Evolutionary conservation across 2,888 invertebrate species (phyloP), one percentile per base, ranked within the genome.

Genomic region (Andricus quercusramuli): DNA sequence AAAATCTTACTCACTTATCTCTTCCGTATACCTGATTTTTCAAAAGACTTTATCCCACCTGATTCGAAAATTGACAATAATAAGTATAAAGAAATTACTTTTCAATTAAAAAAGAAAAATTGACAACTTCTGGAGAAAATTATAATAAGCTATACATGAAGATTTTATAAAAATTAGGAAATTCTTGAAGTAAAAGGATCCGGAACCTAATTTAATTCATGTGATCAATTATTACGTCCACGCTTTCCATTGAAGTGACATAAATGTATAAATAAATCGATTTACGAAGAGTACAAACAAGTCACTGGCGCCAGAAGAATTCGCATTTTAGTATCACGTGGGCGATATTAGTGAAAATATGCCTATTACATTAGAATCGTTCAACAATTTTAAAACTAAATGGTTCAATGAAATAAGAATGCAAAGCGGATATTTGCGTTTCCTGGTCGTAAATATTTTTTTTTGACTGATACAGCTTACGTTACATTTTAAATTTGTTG

Each of bases 11-110:
- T 29, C 65, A 32, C 65, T 66, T 66, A n/a, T 41, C 66, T 3
- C 32, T 74, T 74, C 51, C 51, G 62, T 66, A 64, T 44, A 29
- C 56, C 41, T 56, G 13, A 77, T 41, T 67, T 56, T n/a, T 41
- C 17, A 47, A 32, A n/a, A 62, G 59, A 59, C 1, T 6, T 51
- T 4, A 20, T 51, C 41, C 41, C 41, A 56, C 8, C 20, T 9
- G 56, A 56, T 56, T 56, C 4, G 15, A 47, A 17, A 47, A 47
- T 47, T 47, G 15, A 47, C 47, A 47, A 17, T 47, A 4, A 47
- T 47, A 47, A 41, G 9, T 41, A 41, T 41, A 0, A 41, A 41
- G 17, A 17, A 51, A 51, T 51, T 3, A 51, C 20, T 47, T 13
- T 47, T 13, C 3, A 2, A 47, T 47, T 47, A 1, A 15, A 47